Percentiles rank a stretch among this genome's conserved stretches.
Evolutionary conservation across 2,113 vertebrate genomes (phyloP).

Genomic region (Chaetops frenatus): DNA sequence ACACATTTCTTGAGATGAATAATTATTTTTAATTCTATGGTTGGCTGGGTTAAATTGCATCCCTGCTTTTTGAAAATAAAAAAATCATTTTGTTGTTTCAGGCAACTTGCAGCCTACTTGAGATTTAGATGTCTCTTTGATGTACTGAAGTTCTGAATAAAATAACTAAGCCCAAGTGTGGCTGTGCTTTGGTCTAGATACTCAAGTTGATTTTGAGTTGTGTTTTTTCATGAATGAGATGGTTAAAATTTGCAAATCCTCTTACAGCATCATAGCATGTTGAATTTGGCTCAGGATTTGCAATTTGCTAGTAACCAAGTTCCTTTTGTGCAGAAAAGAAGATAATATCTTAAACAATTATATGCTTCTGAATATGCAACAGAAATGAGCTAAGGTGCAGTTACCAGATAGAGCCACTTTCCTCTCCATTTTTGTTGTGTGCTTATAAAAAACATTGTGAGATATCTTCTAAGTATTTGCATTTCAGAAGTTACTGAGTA

Average conservation of each 20-base stretch:
- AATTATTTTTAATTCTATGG: background rate
- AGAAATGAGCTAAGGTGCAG: background rate
- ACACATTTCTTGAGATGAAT: background rate
- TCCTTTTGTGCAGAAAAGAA: background rate
- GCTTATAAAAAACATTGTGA: background rate
- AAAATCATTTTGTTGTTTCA: background rate
- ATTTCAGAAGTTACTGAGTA: background rate
- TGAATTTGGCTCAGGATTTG: background rate
- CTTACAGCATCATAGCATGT: background rate
- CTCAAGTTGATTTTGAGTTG: background rate
- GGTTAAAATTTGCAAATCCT: conserved; percentile 17
- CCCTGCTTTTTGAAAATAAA: background rate
- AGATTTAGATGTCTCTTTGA: background rate
- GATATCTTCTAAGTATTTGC: background rate
- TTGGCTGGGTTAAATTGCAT: background rate
- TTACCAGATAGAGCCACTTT: background rate
- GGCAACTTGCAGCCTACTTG: background rate
- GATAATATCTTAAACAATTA: background rate
- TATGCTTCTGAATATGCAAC: background rate
- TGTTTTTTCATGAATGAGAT: background rate
- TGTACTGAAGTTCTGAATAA: background rate
- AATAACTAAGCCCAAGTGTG: background rate
- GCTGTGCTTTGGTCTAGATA: background rate
- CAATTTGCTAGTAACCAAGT: background rate
- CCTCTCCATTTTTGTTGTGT: background rate